Evolutionary conservation across 2,888 invertebrate species (phyloP).

Genomic region (Cataglyphis cursor): DNA sequence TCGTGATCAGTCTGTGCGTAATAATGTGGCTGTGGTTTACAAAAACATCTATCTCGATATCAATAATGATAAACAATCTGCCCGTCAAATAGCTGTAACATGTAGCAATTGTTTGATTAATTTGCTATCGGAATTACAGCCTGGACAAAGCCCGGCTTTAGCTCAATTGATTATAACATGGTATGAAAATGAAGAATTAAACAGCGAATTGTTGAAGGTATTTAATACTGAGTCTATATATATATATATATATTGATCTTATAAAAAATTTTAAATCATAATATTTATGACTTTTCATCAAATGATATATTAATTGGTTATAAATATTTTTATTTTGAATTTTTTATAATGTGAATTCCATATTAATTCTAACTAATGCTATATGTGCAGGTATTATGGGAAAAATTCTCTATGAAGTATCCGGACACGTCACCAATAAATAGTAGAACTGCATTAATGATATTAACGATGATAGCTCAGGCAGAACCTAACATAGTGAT

Average conservation of each 20-base stretch:
- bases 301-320: slow-evolving; percentile 12
- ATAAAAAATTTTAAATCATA: neutral
- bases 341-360: neutral
- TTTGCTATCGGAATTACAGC: slow-evolving; percentile 79
- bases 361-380: neutral
- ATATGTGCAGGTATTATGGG: slow-evolving; percentile 91
- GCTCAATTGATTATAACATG: slow-evolving; percentile 79
- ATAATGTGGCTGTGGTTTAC: slow-evolving; percentile 82
- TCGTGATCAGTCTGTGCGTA: slow-evolving; percentile 83
- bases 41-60: slow-evolving; percentile 80
- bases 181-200: slow-evolving; percentile 78
- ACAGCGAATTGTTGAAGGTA: slow-evolving; percentile 80
- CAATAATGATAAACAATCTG: slow-evolving; percentile 67
- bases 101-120: slow-evolving; percentile 79
- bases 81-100: slow-evolving; percentile 77
- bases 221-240: neutral
- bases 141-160: slow-evolving; percentile 82
- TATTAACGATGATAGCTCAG: slow-evolving; percentile 93
- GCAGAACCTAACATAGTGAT: slow-evolving; percentile 89
- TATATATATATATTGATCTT: too few relatives aligned
- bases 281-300: neutral
- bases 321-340: neutral
- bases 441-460: slow-evolving; percentile 91
- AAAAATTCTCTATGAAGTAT: slow-evolving; percentile 92
- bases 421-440: slow-evolving; percentile 91